A percentile compares a stretch with the other conserved stretches of the same genome.
These are phyloP conservation scores for Euthynnus affinis DNA, from an alignment of 2,797 vertebrate genomes.

Conservation along the genomic window DNA sequence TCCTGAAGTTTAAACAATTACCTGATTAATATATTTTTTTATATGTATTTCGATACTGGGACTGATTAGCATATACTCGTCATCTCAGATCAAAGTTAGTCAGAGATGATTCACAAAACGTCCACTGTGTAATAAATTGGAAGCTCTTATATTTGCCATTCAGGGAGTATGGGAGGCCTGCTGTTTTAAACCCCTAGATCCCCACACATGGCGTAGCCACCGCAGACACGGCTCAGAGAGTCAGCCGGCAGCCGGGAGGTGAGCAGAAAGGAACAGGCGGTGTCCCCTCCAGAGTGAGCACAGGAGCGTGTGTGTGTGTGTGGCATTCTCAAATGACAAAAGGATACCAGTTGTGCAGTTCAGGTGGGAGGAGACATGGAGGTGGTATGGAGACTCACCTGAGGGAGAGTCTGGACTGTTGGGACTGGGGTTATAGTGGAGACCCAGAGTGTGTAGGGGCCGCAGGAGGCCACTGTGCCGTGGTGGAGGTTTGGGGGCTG, in stretches of 20 bases:
- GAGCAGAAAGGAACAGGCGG: slow-evolving; percentile 85
- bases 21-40: not conserved
- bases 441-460: slow-evolving; percentile 68
- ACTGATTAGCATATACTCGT: slow-evolving; percentile 56
- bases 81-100: slow-evolving; percentile 72
- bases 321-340: slow-evolving; percentile 84
- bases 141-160: slow-evolving; percentile 76
- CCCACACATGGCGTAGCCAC: slow-evolving; percentile 87
- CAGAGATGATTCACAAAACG: slow-evolving; percentile 66
- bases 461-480: slow-evolving; percentile 73
- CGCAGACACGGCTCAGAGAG: slow-evolving; percentile 84
- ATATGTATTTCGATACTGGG: slow-evolving; percentile 5
- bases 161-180: slow-evolving; percentile 81
- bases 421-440: slow-evolving; percentile 73
- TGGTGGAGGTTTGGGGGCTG: slow-evolving; percentile 75
- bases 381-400: slow-evolving; percentile 77
- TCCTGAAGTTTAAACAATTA: slow-evolving; percentile 9
- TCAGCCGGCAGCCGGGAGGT: slow-evolving; percentile 84
- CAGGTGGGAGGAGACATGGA: slow-evolving; percentile 71
- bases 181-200: slow-evolving; percentile 88
- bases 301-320: slow-evolving; percentile 72
- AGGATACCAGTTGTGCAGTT: slow-evolving; percentile 75
- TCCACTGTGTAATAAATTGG: slow-evolving; percentile 72
- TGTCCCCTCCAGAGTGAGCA: slow-evolving; percentile 84
- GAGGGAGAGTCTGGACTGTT: slow-evolving; percentile 75